These are phyloP conservation scores for Glaucopsyche alexis DNA, from an alignment of 2,888 invertebrate species.

Conservation along the genomic window DNA sequence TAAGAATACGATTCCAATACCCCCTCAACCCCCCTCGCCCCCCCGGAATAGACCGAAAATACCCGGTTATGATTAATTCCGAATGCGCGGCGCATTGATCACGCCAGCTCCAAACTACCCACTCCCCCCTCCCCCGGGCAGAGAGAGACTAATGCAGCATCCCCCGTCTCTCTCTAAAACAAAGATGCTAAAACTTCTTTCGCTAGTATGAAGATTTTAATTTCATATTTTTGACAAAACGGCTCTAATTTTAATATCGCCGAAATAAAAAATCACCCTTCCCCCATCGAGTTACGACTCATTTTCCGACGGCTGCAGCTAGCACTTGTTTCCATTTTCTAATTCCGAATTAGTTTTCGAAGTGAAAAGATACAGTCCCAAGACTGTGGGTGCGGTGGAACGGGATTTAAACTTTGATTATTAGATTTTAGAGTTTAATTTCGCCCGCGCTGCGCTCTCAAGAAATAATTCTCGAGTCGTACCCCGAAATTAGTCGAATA, in stretches of 20 bases:
- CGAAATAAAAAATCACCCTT: constrained; percentile 46
- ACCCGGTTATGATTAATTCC: constrained; percentile 80
- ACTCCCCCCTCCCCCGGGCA: constrained; percentile 54
- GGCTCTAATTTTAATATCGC: constrained; percentile 69
- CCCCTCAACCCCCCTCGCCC: constrained; percentile 49
- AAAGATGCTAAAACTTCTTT: constrained; percentile 81
- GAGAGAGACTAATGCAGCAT: constrained; percentile 77
- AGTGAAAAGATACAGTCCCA: constrained; percentile 80
- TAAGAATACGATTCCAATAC: constrained; percentile 77
- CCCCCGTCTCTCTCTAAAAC: constrained; percentile 77
- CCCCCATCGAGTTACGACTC: constrained; percentile 34
- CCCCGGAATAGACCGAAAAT: constrained; percentile 76
- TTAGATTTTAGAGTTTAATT: constrained; percentile 50
- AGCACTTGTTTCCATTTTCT: constrained; percentile 76
- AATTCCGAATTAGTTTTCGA: constrained; percentile 79
- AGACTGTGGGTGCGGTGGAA: constrained; percentile 59
- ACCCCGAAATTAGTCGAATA: constrained; percentile 81
- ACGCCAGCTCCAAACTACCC: constrained; percentile 79
- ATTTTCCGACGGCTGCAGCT: constrained; percentile 38
- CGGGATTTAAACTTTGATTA: constrained; percentile 50
- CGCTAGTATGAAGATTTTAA: constrained; percentile 81
- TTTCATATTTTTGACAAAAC: constrained; percentile 80
- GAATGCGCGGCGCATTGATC: constrained; percentile 79
- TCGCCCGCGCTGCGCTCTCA: constrained; percentile 52
- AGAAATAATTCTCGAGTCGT: constrained; percentile 80